Conservation (phyloP, 2,113 vertebrate genomes). For the Falco punctatus region DNA sequence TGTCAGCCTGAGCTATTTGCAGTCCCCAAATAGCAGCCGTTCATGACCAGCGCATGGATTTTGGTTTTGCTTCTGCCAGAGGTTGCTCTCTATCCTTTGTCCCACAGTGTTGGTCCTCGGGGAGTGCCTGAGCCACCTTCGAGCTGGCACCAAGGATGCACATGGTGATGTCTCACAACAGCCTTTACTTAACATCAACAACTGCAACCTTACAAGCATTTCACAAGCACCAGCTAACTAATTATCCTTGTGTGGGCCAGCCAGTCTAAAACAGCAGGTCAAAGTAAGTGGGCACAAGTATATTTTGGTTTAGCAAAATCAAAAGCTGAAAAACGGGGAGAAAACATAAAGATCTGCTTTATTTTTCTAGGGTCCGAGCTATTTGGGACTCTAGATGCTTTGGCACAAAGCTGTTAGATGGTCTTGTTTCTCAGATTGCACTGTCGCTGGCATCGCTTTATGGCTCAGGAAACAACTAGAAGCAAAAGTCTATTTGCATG, state of each 20-base stretch:
- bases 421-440: neutral
- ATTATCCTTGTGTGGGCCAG: neutral
- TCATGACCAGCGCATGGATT: rapidly evolving
- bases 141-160: neutral
- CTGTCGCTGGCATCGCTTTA: neutral
- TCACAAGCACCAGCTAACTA: neutral
- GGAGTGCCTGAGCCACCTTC: neutral
- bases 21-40: neutral
- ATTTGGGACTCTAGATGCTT: neutral
- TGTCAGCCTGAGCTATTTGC: neutral
- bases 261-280: neutral
- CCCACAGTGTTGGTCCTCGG: rapidly evolving
- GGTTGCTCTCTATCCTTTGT: neutral
- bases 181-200: neutral
- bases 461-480: neutral
- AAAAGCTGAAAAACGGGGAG: neutral
- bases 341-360: neutral
- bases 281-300: neutral
- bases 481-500: neutral
- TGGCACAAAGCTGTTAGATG: neutral
- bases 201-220: neutral
- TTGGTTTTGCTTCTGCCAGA: neutral
- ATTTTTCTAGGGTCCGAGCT: neutral
- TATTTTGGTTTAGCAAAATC: neutral
- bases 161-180: neutral